Conservation (phyloP, 1,140 invertebrate genomes). For the Branchinecta lynchi region DNA sequence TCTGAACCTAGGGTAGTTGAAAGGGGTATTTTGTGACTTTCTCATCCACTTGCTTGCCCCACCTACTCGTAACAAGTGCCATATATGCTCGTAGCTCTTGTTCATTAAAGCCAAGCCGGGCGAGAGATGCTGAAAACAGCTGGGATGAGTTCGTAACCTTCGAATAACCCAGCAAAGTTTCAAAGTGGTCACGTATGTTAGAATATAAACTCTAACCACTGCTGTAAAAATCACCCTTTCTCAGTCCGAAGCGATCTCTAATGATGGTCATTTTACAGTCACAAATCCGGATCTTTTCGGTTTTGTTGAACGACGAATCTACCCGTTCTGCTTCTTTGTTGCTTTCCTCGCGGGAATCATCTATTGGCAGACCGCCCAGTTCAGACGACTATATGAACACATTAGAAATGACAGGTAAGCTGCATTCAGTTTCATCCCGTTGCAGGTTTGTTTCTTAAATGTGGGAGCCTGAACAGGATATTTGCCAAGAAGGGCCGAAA, state of each 20-base stretch:
- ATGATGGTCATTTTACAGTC: constrained; percentile 33
- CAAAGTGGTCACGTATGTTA: background rate
- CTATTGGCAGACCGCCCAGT: constrained; percentile 70
- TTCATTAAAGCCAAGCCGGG: too few relatives aligned
- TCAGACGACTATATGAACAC: constrained; percentile 86
- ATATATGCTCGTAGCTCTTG: too few relatives aligned
- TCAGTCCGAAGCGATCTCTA: background rate
- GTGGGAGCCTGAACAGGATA: too few relatives aligned
- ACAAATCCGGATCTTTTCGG: constrained; percentile 52
- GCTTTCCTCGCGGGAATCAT: constrained; percentile 49
- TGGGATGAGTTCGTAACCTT: background rate
- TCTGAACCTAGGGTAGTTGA: too few relatives aligned
- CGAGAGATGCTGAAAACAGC: too few relatives aligned
- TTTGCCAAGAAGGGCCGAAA: background rate
- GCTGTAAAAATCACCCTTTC: constrained; percentile 13
- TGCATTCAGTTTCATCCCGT: background rate
- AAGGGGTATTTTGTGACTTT: too few relatives aligned
- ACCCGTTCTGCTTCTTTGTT: constrained; percentile 68
- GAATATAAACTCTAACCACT: background rate
- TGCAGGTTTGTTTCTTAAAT: constrained; percentile 13
- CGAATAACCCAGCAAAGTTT: background rate
- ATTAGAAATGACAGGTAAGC: constrained; percentile 95
- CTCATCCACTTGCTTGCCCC: too few relatives aligned
- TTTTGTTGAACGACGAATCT: constrained; percentile 67
- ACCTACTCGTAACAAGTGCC: too few relatives aligned